These are phyloP conservation scores for Caenorhabditis angaria DNA, from an alignment of 2,888 invertebrate species.

Conservation along the genomic window DNA sequence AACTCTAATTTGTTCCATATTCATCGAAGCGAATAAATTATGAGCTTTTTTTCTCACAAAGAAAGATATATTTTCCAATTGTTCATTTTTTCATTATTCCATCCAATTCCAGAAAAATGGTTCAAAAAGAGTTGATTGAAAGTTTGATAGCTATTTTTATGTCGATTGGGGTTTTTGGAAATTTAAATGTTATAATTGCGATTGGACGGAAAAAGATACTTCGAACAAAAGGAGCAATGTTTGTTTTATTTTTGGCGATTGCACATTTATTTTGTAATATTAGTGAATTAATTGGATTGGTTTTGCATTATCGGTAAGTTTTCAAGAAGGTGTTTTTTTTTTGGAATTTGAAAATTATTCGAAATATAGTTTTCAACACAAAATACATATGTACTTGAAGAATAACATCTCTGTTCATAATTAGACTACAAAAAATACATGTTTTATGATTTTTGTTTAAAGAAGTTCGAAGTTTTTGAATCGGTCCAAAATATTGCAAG, in stretches of 20 bases:
- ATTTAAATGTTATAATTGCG: conserved; percentile 34
- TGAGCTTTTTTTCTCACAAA: neutral
- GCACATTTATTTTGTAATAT: conserved; percentile 33
- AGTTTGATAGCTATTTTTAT: conserved; percentile 13
- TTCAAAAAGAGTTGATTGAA: conserved; percentile 1
- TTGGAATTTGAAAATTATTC: neutral
- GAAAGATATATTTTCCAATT: too few relatives aligned
- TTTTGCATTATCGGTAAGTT: too few relatives aligned
- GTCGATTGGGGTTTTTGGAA: conserved; percentile 31
- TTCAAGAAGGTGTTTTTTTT: too few relatives aligned
- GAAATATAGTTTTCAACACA: neutral
- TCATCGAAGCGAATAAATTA: neutral
- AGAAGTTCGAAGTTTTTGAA: neutral
- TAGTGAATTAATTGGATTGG: conserved; percentile 15
- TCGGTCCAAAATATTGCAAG: neutral
- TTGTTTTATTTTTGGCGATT: conserved; percentile 20
- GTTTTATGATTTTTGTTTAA: conserved; percentile 14
- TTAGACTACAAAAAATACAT: conserved; percentile 14
- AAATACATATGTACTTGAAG: too few relatives aligned
- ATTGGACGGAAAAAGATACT: conserved; percentile 30
- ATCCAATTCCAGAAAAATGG: neutral
- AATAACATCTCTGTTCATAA: too few relatives aligned
- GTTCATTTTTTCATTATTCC: neutral
- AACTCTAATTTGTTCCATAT: neutral
- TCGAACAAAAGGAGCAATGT: conserved; percentile 37